Base-by-base conservation (phyloP, 2,888 invertebrate species). In the Autographa pulchrina region DNA sequence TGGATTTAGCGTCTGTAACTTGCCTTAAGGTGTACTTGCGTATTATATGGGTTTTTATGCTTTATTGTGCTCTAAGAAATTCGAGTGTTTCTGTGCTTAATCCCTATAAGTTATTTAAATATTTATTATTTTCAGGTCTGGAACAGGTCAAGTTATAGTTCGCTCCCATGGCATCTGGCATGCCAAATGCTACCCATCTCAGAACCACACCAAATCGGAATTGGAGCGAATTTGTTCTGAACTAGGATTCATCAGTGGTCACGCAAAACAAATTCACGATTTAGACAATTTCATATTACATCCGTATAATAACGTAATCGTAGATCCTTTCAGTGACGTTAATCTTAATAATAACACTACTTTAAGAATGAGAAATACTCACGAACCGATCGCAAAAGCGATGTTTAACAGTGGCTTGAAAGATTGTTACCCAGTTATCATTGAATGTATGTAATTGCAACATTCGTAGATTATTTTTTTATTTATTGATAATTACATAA, bases 161-260 rank as follows among this genome's bases (percentile, higher is more conserved):
- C 96, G 96, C 61, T 96, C 96, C 0, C 97, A 96, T 76, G 98
- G 98, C 16, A 93, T 97, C 11, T 97, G 98, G 97, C 97, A 97
- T 80, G 96, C 97, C 0, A 97, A 97, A 86, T 98, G 98, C 85
- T 97, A 97, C 80, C 89, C 96, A 16, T 95, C 95, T 62, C 88
- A 91, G 59, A 92, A 92, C 11, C 94, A 96, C 69, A 96, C 97
- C 0, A 96, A 95, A 61, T 88, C 91, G 0, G 94, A 96, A 65
- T 89, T 97, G 3, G 96, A 97, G 82, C 91, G 94, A 16, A 96
- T 97, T 75, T 98, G 98, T 88, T 88, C 92, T 41, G 93, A 96
- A 72, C 88, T 97, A 16, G 97, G 97, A 11, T 97, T 96, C 83
- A 88, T 92, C 74, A 95, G 96, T 25, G 96, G 96, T 11, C 96